A percentile compares a stretch with the other conserved stretches of the same genome.
Conservation (phyloP, 2,797 vertebrate species). For the Pagetopsis macropterus region DNA sequence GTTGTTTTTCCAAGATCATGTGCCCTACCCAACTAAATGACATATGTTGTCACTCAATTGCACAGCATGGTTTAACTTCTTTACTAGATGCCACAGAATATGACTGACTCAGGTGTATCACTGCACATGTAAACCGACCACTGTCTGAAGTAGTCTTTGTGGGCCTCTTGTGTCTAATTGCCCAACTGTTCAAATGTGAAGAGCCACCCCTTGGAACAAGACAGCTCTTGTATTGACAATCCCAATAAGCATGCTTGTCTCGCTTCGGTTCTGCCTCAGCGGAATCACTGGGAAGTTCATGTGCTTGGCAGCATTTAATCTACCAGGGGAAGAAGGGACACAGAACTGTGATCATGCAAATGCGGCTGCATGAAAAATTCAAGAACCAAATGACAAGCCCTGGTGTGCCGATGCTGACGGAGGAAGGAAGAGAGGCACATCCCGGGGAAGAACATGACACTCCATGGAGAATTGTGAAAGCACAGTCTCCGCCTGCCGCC, state of each 20-base stretch:
- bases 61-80: background rate
- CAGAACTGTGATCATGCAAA: constrained; percentile 80
- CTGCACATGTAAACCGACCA: constrained; percentile 45
- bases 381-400: constrained; percentile 79
- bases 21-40: background rate
- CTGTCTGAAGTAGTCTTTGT: constrained; percentile 46
- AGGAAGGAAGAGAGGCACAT: constrained; percentile 72
- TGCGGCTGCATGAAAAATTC: constrained; percentile 79
- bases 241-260: constrained; percentile 66
- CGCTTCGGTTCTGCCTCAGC: constrained; percentile 69
- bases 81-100: constrained; percentile 15
- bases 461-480: constrained; percentile 78
- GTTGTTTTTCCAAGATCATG: constrained; percentile 3
- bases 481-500: constrained; percentile 81
- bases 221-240: constrained; percentile 70
- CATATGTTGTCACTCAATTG: constrained; percentile 7
- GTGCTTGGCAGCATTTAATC: constrained; percentile 62
- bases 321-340: constrained; percentile 66
- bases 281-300: constrained; percentile 59
- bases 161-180: constrained; percentile 63
- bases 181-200: constrained; percentile 47
- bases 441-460: constrained; percentile 65
- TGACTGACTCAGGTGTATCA: constrained; percentile 1
- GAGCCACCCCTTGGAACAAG: constrained; percentile 72
- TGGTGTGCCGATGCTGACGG: constrained; percentile 69